Evolutionary conservation across 2,888 invertebrate genomes (phyloP).

Genomic region (Drosophila atroscutellata): DNA sequence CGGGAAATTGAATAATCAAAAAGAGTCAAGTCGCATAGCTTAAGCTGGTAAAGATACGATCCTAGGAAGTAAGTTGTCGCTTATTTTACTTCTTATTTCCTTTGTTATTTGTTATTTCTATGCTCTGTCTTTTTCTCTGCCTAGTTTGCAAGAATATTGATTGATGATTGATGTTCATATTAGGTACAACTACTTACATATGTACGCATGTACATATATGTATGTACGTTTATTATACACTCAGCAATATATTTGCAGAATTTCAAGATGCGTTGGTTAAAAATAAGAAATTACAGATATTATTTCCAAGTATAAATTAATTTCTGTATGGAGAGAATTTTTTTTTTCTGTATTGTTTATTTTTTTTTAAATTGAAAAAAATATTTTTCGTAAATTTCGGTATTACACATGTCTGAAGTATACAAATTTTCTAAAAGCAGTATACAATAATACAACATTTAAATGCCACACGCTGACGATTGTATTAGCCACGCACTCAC

Average conservation of each 20-base stretch:
- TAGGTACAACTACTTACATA: neutral
- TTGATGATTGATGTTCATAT: constrained; percentile 2
- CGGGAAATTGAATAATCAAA: constrained; percentile 16
- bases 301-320: neutral
- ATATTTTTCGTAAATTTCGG: neutral
- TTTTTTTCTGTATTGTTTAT: neutral
- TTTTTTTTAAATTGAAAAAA: neutral
- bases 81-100: constrained; percentile 1
- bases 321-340: neutral
- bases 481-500: constrained; percentile 50
- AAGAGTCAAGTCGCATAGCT: neutral
- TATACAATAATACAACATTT: neutral
- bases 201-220: too few species aligned
- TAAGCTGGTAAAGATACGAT: neutral
- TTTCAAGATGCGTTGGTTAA: neutral
- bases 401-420: neutral
- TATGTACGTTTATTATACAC: neutral
- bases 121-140: neutral
- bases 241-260: neutral
- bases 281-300: neutral
- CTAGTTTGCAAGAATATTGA: neutral
- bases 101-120: neutral
- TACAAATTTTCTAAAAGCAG: neutral
- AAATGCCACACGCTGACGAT: constrained; percentile 43
- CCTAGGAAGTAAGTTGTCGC: neutral